phyloP scores from a whole-genome alignment of 2,113 vertebrate species.

The Microtus pennsylvanicus region DNA sequence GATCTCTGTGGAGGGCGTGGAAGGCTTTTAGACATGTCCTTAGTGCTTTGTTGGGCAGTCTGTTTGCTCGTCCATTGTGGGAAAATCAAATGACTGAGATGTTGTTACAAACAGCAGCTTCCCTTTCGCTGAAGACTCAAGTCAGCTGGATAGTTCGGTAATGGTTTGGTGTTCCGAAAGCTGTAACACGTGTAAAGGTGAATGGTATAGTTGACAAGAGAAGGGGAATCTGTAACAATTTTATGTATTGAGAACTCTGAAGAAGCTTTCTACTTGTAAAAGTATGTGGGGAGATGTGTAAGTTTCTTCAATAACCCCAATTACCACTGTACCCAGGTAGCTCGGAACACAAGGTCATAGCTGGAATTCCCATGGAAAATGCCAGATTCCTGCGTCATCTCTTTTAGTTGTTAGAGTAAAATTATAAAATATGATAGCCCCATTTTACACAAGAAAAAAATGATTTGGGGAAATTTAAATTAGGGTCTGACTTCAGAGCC shows the following conservation, averaged over 20 bases:
- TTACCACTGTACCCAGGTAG: no score
- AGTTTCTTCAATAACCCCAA: no score
- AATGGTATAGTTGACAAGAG: slow-evolving; percentile 11
- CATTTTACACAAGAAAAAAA: not conserved
- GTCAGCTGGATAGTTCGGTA: not conserved
- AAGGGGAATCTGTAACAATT: not conserved
- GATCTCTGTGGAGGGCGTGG: not conserved
- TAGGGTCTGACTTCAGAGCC: not conserved
- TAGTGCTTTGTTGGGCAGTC: not conserved
- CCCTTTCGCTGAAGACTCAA: not conserved
- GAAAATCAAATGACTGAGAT: no score
- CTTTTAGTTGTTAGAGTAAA: not conserved
- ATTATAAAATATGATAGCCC: not conserved
- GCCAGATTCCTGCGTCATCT: no score
- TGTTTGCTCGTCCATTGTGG: not conserved
- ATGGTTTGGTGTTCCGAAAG: not conserved
- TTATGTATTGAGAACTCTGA: slow-evolving; percentile 3
- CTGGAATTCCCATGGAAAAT: no score
- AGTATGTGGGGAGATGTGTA: not conserved
- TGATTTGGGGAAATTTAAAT: not conserved
- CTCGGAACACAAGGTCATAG: no score
- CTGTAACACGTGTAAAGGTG: not conserved
- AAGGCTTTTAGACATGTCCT: not conserved
- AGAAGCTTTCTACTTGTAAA: not conserved
- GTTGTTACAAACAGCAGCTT: no score